phyloP scores from a whole-genome alignment of 2,797 vertebrate genomes.

The Cyclopterus lumpus region DNA sequence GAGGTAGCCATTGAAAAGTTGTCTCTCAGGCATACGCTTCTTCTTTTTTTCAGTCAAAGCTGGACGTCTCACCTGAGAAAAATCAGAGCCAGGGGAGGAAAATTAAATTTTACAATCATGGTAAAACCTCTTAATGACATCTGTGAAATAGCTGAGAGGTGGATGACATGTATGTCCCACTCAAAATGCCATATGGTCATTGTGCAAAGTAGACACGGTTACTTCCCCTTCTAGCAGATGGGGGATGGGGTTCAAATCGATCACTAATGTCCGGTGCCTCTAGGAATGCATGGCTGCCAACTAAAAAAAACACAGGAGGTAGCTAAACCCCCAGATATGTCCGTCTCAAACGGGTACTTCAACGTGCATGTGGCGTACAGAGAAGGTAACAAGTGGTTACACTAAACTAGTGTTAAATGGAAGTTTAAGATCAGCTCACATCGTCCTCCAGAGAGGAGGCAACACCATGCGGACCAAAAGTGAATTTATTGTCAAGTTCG shows the following conservation, averaged over 20 bases:
- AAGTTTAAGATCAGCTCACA: neutral
- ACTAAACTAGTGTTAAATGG: neutral
- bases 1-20: constrained; percentile 80
- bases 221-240: neutral
- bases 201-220: neutral
- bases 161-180: neutral
- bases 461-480: constrained; percentile 19
- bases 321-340: neutral
- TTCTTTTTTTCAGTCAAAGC: constrained; percentile 45
- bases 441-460: neutral
- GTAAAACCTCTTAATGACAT: neutral
- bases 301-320: neutral
- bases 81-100: constrained; percentile 4
- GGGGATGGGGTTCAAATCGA: neutral
- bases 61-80: constrained; percentile 66
- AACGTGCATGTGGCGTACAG: constrained; percentile 27
- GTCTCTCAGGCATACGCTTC: constrained; percentile 75
- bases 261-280: neutral
- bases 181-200: neutral
- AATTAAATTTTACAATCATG: neutral
- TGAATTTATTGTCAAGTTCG: constrained; percentile 14
- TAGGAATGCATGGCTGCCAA: neutral
- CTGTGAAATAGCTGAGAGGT: constrained; percentile 20
- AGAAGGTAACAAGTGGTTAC: neutral
- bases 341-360: neutral